Base-by-base conservation (phyloP, 2,113 vertebrate species). In the Melanerpes aurifrons region DNA sequence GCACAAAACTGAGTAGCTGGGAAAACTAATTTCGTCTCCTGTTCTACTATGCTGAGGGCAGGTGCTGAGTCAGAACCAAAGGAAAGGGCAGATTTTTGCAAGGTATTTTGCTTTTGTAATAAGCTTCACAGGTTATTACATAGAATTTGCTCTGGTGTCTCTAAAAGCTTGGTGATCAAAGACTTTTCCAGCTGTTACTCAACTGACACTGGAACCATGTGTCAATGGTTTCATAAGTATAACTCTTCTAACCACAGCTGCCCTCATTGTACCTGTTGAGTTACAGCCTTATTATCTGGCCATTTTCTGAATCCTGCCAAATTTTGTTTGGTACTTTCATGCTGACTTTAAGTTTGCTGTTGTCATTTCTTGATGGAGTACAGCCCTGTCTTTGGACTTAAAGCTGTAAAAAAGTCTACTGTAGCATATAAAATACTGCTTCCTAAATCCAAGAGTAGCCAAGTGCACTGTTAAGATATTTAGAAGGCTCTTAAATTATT, bases 351-450 rank as follows among this genome's bases (percentile, higher is more conserved):
- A 70, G 63, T 53, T 71, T 90, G 61, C 68, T 63, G 62, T 66
- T 83, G 61, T 77, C 32, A 74, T 76, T 70, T 77, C 78, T 91
- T 84, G 82, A 93, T 73, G 82, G 83, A 93, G 31, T 9, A 26
- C 80, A 95, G 89, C 24, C 58, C 69, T 68, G 32, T 74, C 75
- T 88, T 82, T 76, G 79, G 74, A 93, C 86, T 78, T 86, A 69
- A 79, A 84, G 75, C 73, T 90, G 31, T 10, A 92, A 95, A 82
- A 87, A 86, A 82, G 4, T 62, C 66, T n/a, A 32, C 83, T 92
- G 61, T 78, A 80, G 70, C 31, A 50, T 63, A 40, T 94, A 93
- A 97, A 97, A 96, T 95, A 97, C 78, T 89, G 68, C 92, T 97
- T 95, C 91, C 93, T 96, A 87, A 90, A 94, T 87, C 92, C 47